phyloP scores from a whole-genome alignment of 2,888 invertebrate genomes.

The Macrosoma leucophasiata region DNA sequence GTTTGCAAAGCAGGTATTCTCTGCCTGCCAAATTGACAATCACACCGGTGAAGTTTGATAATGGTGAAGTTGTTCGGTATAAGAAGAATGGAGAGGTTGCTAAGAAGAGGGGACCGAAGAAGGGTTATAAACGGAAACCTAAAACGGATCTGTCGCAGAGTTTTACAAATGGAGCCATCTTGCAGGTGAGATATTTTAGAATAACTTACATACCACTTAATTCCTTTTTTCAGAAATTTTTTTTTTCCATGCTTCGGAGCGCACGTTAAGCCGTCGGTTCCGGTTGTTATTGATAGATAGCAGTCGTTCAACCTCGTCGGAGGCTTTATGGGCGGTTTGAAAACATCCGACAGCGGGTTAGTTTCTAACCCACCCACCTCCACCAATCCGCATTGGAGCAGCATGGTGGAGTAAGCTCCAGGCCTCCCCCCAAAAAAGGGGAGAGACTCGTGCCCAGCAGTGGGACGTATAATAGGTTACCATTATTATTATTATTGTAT shows the following conservation, averaged over 20 bases:
- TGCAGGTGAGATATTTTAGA: constrained; percentile 42
- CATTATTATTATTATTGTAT: too few species aligned
- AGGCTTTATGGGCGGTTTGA: too few species aligned
- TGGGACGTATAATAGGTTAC: too few species aligned
- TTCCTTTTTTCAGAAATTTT: neutral
- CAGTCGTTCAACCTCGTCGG: too few species aligned
- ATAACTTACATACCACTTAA: neutral
- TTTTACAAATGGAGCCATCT: constrained; percentile 40
- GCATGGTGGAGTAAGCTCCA: too few species aligned
- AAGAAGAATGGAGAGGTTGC: constrained; percentile 68
- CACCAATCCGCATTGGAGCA: too few species aligned
- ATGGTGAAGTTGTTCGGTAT: constrained; percentile 54
- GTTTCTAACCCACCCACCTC: too few species aligned
- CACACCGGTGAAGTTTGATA: constrained; percentile 44
- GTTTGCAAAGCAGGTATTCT: constrained; percentile 49
- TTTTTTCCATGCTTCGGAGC: neutral
- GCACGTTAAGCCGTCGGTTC: too few species aligned
- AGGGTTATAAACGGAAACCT: constrained; percentile 65
- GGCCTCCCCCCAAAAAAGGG: too few species aligned
- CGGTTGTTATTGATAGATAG: too few species aligned
- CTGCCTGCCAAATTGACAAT: constrained; percentile 58
- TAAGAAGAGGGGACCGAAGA: constrained; percentile 63
- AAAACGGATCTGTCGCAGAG: constrained; percentile 51
- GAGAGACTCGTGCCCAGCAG: too few species aligned
- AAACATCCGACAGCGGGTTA: too few species aligned